These are phyloP conservation scores for Uromys caudimaculatus DNA, from an alignment of 2,797 vertebrate genomes.

Conservation along the genomic window DNA sequence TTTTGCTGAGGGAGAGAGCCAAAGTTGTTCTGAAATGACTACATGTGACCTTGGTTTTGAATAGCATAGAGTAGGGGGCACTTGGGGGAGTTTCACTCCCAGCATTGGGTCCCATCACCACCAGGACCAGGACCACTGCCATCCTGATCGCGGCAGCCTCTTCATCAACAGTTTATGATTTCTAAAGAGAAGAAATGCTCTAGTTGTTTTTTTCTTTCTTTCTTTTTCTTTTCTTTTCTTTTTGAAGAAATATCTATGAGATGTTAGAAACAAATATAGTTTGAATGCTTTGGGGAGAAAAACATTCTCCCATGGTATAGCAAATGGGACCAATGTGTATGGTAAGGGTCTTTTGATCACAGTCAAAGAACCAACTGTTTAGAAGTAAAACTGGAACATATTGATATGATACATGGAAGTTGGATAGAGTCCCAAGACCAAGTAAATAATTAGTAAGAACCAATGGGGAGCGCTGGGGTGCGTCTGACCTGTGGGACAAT, in stretches of 20 bases:
- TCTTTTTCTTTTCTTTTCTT: background rate
- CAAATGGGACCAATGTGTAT: background rate
- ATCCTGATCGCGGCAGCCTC: background rate
- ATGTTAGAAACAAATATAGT: constrained; percentile 41
- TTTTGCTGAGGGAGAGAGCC: background rate
- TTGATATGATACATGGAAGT: background rate
- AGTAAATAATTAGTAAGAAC: background rate
- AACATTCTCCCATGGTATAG: background rate
- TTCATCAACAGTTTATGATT: constrained; percentile 43
- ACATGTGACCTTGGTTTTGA: background rate
- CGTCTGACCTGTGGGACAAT: background rate
- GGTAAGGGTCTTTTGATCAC: constrained; percentile 31
- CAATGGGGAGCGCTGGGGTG: accelerated
- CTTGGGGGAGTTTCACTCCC: constrained; percentile 40
- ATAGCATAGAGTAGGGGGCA: background rate
- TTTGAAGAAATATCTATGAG: constrained; percentile 3
- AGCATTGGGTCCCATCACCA: background rate
- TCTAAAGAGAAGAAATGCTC: background rate
- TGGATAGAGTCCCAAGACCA: background rate
- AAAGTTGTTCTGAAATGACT: background rate
- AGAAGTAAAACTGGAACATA: background rate
- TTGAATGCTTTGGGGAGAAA: constrained; percentile 54
- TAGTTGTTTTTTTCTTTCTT: background rate
- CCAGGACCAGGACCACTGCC: background rate
- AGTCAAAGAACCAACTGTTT: background rate